Percentiles rank a stretch among this genome's conserved stretches.
Conservation (phyloP, 2,888 invertebrate species). For the Acanthosepion esculentum region DNA sequence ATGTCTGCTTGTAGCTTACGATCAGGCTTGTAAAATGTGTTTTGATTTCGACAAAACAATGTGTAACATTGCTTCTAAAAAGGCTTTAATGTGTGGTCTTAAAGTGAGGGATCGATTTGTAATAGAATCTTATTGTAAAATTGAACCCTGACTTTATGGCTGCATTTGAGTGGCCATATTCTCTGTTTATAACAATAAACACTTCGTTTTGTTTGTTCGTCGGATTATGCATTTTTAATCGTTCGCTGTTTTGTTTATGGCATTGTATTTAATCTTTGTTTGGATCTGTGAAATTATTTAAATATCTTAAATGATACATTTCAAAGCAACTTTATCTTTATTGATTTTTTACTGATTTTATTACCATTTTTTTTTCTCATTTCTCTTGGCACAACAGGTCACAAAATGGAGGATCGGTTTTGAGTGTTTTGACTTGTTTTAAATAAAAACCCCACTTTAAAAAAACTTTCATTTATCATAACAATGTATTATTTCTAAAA, state of each 20-base stretch:
- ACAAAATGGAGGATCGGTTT: slow-evolving; percentile 13
- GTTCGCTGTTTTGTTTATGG: not conserved
- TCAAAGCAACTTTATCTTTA: not conserved
- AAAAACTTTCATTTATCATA: too few relatives aligned
- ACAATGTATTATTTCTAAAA: too few relatives aligned
- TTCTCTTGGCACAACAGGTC: not conserved
- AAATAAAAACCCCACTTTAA: too few relatives aligned
- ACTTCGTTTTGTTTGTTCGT: not conserved
- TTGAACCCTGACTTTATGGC: not conserved
- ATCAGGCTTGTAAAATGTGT: not conserved
- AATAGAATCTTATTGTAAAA: not conserved
- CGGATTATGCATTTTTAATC: not conserved
- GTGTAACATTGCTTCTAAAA: not conserved
- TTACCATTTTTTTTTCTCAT: not conserved
- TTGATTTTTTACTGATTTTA: not conserved
- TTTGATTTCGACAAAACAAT: not conserved
- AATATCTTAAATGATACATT: not conserved
- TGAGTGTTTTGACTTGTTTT: too few relatives aligned
- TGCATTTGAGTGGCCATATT: not conserved
- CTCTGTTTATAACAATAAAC: slow-evolving; percentile 3
- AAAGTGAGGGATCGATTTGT: not conserved
- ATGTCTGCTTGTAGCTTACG: not conserved
- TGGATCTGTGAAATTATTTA: not conserved
- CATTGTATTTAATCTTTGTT: not conserved
- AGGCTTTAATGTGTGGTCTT: not conserved